Evolutionary conservation across 2,113 vertebrate species (phyloP), one percentile per base, ranked within the genome.

Genomic region (Piaya cayana): DNA sequence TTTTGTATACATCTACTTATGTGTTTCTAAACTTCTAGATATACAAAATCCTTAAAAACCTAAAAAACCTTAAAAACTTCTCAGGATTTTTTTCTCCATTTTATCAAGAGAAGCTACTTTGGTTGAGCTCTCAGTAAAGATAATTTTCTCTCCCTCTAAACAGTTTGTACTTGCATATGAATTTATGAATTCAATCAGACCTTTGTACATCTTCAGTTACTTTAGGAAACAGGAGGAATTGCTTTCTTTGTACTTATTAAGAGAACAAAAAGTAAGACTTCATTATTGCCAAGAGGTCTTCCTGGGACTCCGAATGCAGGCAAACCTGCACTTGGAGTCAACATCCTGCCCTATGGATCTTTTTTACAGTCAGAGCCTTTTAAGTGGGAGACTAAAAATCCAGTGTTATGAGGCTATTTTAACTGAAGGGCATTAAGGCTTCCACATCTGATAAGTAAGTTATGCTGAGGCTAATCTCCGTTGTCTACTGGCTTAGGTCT

Each of bases 401-500:
- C 69, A 76, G 56, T 21, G 19, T 49, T 79, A 68, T 37, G 65
- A 94, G n/a, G n/a, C 56, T 92, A 75, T 68, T 93, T 86, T 65
- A 92, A 95, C 70, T 76, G 56, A 95, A 93, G 75, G 53, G 65
- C 69, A 85, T 72, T 86, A 69, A 53, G 76, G 49, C 23, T 87
- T 95, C 62, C 93, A 93, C 69, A 91, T 95, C 93, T 91, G 86
- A 82, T 92, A 93, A 91, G 52, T 29, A 60, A 59, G 58, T 79
- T 80, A 76, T 17, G 62, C 81, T 76, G 59, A 79, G 87, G 86
- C 75, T 79, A 67, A 94, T 92, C 92, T 91, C 93, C 91, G 78
- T 23, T 89, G 69, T 87, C 83, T 59, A 65, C 16, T 64, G 37
- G 52, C 30, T 84, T 59, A 76, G 80, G 82, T 55, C 68, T 80